These are phyloP conservation scores for Procapra przewalskii DNA, from an alignment of 2,113 vertebrate genomes.

Conservation along the genomic window DNA sequence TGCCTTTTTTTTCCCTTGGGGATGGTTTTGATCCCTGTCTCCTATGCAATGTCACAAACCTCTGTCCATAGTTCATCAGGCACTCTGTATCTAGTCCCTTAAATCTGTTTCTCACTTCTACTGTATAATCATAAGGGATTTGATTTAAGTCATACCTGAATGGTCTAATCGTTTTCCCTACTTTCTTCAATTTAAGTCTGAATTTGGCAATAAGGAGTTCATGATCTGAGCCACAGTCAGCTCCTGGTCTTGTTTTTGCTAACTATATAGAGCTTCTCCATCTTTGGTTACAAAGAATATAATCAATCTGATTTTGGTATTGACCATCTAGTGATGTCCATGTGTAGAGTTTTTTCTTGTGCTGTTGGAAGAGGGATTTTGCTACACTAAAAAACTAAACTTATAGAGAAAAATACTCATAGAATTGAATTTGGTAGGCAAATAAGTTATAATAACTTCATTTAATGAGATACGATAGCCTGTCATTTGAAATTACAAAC, in stretches of 20 bases:
- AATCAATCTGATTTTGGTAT: not conserved
- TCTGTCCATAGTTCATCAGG: not conserved
- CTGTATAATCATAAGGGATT: not conserved
- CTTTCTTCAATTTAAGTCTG: not conserved
- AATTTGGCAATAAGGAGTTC: not conserved
- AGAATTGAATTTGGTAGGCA: not conserved
- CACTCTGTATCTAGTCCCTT: not conserved
- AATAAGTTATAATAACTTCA: not conserved
- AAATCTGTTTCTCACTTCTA: not conserved
- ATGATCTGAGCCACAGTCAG: not conserved
- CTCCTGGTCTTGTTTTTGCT: not conserved
- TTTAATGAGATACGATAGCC: not conserved
- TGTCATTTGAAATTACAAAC: not conserved
- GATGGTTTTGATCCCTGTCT: not conserved
- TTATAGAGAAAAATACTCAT: not conserved
- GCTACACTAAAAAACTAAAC: not conserved
- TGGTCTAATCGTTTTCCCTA: not conserved
- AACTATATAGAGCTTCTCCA: not conserved
- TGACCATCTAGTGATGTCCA: not conserved
- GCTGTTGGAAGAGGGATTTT: not conserved
- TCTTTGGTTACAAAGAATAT: not conserved
- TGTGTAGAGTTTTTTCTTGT: not conserved
- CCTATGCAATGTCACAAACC: not conserved
- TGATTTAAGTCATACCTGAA: not conserved
- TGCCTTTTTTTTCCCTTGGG: not conserved